Evolutionary conservation across 2,888 invertebrate genomes (phyloP), one percentile per base, ranked within the genome.

Genomic region (Dolichopus griseipennis): DNA sequence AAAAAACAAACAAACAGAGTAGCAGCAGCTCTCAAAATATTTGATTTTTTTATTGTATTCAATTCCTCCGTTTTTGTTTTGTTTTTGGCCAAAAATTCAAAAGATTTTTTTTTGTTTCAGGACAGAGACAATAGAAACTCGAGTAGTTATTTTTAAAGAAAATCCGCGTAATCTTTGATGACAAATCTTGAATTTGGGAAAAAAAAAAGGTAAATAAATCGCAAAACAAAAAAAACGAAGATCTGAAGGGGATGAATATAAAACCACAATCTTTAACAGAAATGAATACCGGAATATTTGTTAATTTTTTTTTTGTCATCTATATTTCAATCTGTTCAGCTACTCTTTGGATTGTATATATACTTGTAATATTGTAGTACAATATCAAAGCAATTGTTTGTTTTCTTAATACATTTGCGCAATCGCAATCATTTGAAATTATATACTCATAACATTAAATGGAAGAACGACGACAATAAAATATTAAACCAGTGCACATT

Each of bases 101-200:
- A 18, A 18, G 27, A 27, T 41, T 27, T 27, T 27, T 27, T 27
- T 27, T 2, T 27, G 5, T 27, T 41, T 52, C 18, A 52, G 15
- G 6, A 52, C 27, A 27, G 15, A n/a, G 6, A 12, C 52, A 52
- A 52, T 12, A 52, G 52, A 18, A 18, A 52, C 41, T 41, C 52
- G 52, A 52, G 15, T n/a, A n/a, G n/a, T n/a, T n/a, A 52, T n/a
- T 12, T 52, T 52, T 18, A 18, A 27, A 27, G 5, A 18, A 52
- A 52, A 52, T 52, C 52, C 52, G 52, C 52, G 52, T 15, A 52
- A 52, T 52, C 52, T 52, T 15, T 52, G 52, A 52, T 52, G 52
- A 52, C 15, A 52, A 52, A 52, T 52, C 52, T 52, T 52, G 2
- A 52, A 52, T 4, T 52, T 18, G 52, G 1, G 18, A 12, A 52